Evolutionary conservation across 2,888 invertebrate species (phyloP).

Genomic region (Ptilodon capucinus): DNA sequence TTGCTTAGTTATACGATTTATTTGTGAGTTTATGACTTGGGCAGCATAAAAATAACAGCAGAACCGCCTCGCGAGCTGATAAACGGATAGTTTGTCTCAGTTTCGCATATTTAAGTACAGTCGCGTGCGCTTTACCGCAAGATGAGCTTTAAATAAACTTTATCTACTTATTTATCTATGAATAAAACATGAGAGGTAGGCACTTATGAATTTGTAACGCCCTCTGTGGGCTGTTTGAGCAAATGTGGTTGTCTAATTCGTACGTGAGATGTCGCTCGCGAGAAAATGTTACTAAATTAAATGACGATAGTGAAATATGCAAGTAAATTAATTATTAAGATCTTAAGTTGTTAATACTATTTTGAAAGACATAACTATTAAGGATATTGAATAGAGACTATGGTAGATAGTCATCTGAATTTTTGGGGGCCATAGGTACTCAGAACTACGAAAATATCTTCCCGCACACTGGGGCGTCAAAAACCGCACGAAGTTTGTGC

Average conservation of each 20-base stretch:
- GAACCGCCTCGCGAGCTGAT: conserved; percentile 31
- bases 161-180: conserved; percentile 30
- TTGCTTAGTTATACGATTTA: no score
- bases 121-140: conserved; percentile 28
- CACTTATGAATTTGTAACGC: conserved; percentile 32
- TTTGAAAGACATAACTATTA: no score
- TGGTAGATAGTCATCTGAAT: no score
- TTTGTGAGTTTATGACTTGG: conserved; percentile 10
- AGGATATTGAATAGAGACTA: no score
- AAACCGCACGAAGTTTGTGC: no score
- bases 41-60: conserved; percentile 12
- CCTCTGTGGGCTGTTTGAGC: conserved; percentile 7
- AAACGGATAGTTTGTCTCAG: conserved; percentile 39
- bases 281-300: no score
- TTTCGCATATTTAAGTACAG: conserved; percentile 38
- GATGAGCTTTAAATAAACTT: conserved; percentile 37
- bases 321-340: no score
- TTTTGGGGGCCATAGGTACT: no score
- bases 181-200: conserved; percentile 28
- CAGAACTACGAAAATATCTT: no score
- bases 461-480: no score
- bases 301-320: no score
- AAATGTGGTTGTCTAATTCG: background rate
- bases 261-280: background rate
- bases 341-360: no score